Evolutionary conservation across 2,113 vertebrate species (phyloP).

Genomic region (Prinia subflava): DNA sequence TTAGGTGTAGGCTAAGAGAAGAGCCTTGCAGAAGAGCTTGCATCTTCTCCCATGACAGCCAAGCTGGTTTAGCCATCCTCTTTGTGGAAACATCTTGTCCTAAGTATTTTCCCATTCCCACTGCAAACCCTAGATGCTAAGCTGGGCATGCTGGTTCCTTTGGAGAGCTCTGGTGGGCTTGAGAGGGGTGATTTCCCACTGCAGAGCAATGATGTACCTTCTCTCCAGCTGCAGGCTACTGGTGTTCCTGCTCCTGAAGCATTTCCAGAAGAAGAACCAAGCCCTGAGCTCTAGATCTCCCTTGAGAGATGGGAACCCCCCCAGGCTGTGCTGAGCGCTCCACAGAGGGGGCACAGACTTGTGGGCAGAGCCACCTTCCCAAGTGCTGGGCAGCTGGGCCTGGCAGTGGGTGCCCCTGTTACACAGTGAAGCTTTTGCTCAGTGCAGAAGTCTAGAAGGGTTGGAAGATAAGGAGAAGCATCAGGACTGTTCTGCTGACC

Average conservation of each 20-base stretch:
- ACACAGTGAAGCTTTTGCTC: neutral
- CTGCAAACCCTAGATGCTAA: neutral
- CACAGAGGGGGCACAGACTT: accelerated
- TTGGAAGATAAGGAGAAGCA: neutral
- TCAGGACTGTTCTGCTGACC: neutral
- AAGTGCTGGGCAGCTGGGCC: neutral
- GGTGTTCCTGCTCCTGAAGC: neutral
- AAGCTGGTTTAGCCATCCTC: neutral
- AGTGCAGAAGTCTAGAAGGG: neutral
- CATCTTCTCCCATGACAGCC: neutral
- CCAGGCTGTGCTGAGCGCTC: neutral
- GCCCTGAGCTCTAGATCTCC: neutral
- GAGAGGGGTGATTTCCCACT: neutral
- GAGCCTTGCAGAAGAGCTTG: neutral
- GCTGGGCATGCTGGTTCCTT: neutral
- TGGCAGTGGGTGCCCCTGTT: neutral
- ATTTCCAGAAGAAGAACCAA: neutral
- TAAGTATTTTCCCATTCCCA: neutral
- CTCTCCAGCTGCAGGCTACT: neutral
- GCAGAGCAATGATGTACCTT: neutral
- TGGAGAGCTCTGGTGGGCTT: neutral
- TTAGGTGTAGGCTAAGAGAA: neutral
- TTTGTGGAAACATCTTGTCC: neutral
- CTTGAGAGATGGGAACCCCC: accelerated
- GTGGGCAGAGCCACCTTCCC: neutral